phyloP scores from a whole-genome alignment of 2,888 invertebrate species.

The Drosophila histrio region DNA sequence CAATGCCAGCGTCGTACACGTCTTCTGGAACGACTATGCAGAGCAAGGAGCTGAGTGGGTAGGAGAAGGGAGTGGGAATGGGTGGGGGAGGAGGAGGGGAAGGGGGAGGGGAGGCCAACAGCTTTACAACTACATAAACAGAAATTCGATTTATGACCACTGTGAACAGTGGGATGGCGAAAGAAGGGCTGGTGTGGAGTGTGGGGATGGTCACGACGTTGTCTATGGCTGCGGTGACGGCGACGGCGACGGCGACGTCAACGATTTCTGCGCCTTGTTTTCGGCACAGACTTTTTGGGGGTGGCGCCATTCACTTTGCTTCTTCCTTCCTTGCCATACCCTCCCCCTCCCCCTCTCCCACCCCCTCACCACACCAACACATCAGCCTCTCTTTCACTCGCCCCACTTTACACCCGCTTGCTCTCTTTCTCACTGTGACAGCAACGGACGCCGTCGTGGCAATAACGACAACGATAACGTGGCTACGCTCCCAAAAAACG shows the following conservation, averaged over 20 bases:
- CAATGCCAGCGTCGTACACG: slow-evolving; percentile 32
- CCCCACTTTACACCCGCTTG: background rate
- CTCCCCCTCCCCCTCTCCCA: background rate
- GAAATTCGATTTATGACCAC: slow-evolving; percentile 84
- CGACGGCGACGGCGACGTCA: background rate
- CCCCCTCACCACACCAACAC: background rate
- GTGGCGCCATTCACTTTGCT: slow-evolving; percentile 32
- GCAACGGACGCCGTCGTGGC: slow-evolving; percentile 49
- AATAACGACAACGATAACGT: slow-evolving; percentile 63
- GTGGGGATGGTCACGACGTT: background rate
- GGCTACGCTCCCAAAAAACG: slow-evolving; percentile 3
- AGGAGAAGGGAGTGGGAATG: background rate
- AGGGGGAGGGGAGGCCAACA: slow-evolving; percentile 25
- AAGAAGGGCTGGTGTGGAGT: background rate
- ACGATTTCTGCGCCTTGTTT: slow-evolving; percentile 30
- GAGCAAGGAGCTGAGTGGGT: slow-evolving; percentile 13
- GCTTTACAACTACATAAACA: slow-evolving; percentile 77
- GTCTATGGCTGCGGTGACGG: slow-evolving; percentile 2
- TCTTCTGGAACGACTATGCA: slow-evolving; percentile 59
- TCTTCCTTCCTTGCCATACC: background rate
- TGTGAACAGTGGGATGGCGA: slow-evolving; percentile 49
- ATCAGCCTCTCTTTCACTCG: background rate
- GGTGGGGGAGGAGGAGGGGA: background rate
- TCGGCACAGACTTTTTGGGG: slow-evolving; percentile 42
- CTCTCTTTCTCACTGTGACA: slow-evolving; percentile 25